Evolutionary conservation across 2,113 vertebrate species (phyloP).

Genomic region (Calyptommatus sinebrachiatus): DNA sequence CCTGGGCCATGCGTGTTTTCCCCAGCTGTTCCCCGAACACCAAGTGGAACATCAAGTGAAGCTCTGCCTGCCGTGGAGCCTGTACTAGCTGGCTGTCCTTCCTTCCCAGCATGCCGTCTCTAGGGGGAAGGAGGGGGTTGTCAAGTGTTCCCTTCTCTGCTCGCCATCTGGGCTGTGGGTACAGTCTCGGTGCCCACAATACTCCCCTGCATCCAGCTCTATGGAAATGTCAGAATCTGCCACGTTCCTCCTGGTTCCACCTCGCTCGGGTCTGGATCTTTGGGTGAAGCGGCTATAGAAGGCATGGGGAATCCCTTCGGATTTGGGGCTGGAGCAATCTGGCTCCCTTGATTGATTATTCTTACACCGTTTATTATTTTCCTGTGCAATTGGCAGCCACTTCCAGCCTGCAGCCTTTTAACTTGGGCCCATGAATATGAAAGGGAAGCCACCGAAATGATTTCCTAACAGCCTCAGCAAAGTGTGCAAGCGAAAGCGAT

Average conservation of each 20-base stretch:
- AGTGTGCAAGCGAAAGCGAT: neutral
- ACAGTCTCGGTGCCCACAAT: conserved; percentile 57
- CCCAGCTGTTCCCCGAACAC: conserved; percentile 4
- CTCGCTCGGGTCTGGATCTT: neutral
- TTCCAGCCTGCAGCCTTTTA: neutral
- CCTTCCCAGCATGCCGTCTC: neutral
- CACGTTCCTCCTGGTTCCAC: conserved; percentile 38
- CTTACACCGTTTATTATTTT: too few relatives aligned
- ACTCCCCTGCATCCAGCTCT: conserved; percentile 53
- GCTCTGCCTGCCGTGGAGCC: conserved; percentile 3
- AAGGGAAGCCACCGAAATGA: neutral
- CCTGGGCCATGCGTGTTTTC: neutral
- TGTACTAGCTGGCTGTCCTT: conserved; percentile 18
- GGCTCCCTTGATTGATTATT: too few relatives aligned
- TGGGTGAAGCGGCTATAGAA: conserved; percentile 27
- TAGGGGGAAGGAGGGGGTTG: conserved; percentile 23
- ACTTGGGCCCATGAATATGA: neutral
- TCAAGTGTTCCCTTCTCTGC: conserved; percentile 47
- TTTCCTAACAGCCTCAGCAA: neutral
- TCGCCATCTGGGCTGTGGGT: conserved; percentile 62
- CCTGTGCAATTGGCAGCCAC: neutral
- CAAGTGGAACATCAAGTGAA: neutral
- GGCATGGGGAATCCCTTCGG: neutral
- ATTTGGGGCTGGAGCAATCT: too few relatives aligned
- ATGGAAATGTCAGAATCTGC: conserved; percentile 64